Evolutionary conservation across 2,113 vertebrate species (phyloP).

Genomic region (Campylorhamphus procurvoides): DNA sequence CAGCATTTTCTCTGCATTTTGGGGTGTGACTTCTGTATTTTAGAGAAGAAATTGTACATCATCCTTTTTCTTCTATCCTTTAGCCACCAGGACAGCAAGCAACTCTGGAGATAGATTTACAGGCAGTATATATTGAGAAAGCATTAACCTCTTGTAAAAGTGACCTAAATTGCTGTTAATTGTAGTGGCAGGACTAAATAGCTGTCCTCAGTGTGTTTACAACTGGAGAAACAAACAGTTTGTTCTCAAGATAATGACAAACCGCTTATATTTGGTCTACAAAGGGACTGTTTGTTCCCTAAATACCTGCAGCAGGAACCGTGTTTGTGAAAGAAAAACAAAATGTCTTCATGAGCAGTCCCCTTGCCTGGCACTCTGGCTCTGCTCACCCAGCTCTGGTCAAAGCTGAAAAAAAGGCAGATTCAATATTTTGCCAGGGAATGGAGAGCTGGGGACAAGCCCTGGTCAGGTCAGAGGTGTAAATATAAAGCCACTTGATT

Average conservation of each 20-base stretch:
- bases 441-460: not conserved
- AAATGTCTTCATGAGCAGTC: not conserved
- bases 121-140: not conserved
- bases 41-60: not conserved
- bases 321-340: slow-evolving; percentile 12
- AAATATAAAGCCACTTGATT: not conserved
- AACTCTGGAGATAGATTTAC: not conserved
- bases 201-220: slow-evolving; percentile 55
- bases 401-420: not conserved
- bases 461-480: not conserved
- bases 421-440: not conserved
- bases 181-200: slow-evolving; percentile 25
- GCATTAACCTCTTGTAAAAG: slow-evolving; percentile 5
- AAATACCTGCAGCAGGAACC: slow-evolving; percentile 46
- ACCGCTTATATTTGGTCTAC: slow-evolving; percentile 62
- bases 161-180: slow-evolving; percentile 63
- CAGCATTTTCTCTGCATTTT: not conserved
- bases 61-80: not conserved
- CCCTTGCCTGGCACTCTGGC: not conserved
- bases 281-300: slow-evolving; percentile 60
- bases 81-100: not conserved
- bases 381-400: not conserved
- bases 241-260: slow-evolving; percentile 67
- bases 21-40: not conserved
- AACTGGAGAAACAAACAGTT: slow-evolving; percentile 51